Evolutionary conservation across 92 coral and sea anemone genomes (phyloP).

Genomic region (Porites evermanni): DNA sequence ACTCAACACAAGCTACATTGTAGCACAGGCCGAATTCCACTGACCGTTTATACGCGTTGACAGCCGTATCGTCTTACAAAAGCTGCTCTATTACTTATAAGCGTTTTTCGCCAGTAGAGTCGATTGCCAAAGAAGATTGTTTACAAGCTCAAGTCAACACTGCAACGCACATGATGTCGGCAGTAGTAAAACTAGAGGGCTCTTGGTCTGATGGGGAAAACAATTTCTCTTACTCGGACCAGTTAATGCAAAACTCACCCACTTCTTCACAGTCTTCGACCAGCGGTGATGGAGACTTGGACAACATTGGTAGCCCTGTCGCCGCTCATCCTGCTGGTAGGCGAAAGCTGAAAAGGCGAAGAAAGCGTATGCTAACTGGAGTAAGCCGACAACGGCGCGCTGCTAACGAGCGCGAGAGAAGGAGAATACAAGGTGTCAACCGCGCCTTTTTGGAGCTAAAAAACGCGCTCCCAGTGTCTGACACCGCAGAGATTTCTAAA

Average conservation of each 20-base stretch:
- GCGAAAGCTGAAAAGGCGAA: constrained; percentile 77
- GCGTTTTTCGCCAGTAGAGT: constrained; percentile 8
- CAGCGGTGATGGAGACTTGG: constrained; percentile 40
- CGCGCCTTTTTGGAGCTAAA: constrained; percentile 96
- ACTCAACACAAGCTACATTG: not conserved
- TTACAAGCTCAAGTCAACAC: constrained; percentile 5
- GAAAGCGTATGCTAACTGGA: constrained; percentile 97
- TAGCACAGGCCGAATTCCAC: not conserved
- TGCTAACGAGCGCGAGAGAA: constrained; percentile 96
- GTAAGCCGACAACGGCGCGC: constrained; percentile 98
- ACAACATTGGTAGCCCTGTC: constrained; percentile 15
- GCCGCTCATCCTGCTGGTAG: constrained; percentile 22
- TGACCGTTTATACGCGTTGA: constrained; percentile 22
- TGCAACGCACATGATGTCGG: constrained; percentile 1
- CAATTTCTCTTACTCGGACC: constrained; percentile 25
- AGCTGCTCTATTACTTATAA: constrained; percentile 9
- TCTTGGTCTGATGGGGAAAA: constrained; percentile 18
- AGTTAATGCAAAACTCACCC: constrained; percentile 38
- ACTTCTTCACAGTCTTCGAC: constrained; percentile 29
- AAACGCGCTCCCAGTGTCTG: constrained; percentile 93
- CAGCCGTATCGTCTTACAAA: constrained; percentile 33
- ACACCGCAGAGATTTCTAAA: constrained; percentile 93
- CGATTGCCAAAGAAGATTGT: not conserved
- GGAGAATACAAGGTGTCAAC: constrained; percentile 97
- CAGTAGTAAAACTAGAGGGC: constrained; percentile 3